Percentiles rank a stretch among this genome's conserved stretches.
These are phyloP conservation scores for Sebastes schlegelii DNA, from an alignment of 2,113 vertebrate species.

Conservation along the genomic window DNA sequence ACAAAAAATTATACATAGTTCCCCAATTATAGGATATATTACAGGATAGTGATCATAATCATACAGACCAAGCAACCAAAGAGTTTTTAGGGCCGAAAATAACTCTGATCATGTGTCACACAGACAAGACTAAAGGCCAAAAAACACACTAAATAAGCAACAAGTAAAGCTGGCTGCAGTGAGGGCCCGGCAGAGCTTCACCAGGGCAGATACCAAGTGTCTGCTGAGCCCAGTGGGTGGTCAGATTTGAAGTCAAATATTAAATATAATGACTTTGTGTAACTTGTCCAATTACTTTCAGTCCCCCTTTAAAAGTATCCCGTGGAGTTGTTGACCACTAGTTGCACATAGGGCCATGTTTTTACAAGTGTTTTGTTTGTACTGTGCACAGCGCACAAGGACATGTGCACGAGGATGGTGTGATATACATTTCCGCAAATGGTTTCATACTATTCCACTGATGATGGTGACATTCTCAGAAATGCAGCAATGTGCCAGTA, in stretches of 20 bases:
- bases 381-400: background rate
- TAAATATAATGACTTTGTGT: background rate
- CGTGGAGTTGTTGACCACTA: background rate
- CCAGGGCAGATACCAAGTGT: background rate
- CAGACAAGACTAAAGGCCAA: constrained; percentile 9
- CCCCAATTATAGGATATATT: too few relatives aligned
- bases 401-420: background rate
- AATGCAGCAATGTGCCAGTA: background rate
- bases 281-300: background rate
- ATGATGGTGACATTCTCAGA: background rate
- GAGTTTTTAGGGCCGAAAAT: background rate
- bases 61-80: background rate
- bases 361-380: background rate
- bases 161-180: background rate
- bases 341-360: background rate
- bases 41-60: background rate
- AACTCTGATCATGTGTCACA: constrained; percentile 11
- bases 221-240: background rate
- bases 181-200: constrained; percentile 2
- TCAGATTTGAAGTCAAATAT: constrained; percentile 5
- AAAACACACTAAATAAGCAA: background rate
- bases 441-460: background rate
- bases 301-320: background rate
- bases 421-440: background rate
- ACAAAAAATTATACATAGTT: too few relatives aligned